Evolutionary conservation across 1,140 invertebrate genomes (phyloP).

Genomic region (Andrena cerasifolii): DNA sequence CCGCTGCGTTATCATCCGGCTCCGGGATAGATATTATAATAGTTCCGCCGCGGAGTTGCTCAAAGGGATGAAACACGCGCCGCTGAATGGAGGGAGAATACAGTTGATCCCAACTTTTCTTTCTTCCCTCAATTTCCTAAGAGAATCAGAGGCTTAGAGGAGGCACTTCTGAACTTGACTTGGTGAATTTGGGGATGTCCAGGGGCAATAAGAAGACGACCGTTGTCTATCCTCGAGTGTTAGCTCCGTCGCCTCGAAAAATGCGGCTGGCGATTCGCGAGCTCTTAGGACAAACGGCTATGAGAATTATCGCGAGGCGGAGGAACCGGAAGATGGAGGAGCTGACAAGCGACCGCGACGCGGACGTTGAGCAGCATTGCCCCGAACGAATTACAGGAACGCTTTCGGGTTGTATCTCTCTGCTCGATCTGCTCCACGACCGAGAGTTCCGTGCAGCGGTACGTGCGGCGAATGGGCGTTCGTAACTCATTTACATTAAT

Average conservation of each 20-base stretch:
- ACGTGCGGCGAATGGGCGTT: slow-evolving; percentile 63
- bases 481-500: slow-evolving; percentile 66
- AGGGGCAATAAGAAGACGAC: too few species aligned
- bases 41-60: slow-evolving; percentile 22
- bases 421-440: slow-evolving; percentile 52
- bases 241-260: too few species aligned
- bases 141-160: neutral
- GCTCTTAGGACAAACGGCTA: too few species aligned
- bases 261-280: too few species aligned
- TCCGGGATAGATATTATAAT: slow-evolving; percentile 27
- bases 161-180: neutral
- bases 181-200: too few species aligned
- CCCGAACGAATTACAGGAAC: slow-evolving; percentile 14
- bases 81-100: neutral
- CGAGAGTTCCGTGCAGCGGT: slow-evolving; percentile 51
- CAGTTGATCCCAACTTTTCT: neutral
- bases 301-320: slow-evolving; percentile 1
- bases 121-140: too few species aligned
- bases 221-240: too few species aligned
- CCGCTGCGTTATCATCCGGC: neutral
- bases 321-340: slow-evolving; percentile 3
- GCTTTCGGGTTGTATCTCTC: slow-evolving; percentile 57
- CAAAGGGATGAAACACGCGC: neutral
- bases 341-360: slow-evolving; percentile 9
- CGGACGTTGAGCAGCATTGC: slow-evolving; percentile 15